Evolutionary conservation across 64 coral and sea anemone species (phyloP).

Genomic region (Orbicella faveolata): DNA sequence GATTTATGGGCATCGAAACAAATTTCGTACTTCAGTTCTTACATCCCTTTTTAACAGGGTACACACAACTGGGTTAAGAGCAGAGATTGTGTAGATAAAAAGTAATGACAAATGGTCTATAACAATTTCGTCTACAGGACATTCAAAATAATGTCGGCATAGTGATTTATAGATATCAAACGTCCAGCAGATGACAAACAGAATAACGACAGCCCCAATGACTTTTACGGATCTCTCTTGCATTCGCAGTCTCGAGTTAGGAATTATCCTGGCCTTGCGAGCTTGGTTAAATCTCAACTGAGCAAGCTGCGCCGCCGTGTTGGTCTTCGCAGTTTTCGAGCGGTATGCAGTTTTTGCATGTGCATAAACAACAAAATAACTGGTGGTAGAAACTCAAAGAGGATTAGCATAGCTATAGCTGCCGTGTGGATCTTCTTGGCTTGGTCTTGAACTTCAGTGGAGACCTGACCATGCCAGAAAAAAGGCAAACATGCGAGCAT

Average conservation of each 20-base stretch:
- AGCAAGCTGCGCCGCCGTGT: neutral
- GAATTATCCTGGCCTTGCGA: neutral
- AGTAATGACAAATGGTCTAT: neutral
- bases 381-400: constrained; percentile 44
- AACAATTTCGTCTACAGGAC: neutral
- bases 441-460: neutral
- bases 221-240: constrained; percentile 16
- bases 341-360: constrained; percentile 1
- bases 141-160: constrained; percentile 10
- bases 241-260: neutral
- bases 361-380: constrained; percentile 6
- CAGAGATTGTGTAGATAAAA: constrained; percentile 27
- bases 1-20: neutral
- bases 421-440: neutral
- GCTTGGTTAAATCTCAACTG: constrained; percentile 37
- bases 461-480: neutral
- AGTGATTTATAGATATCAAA: constrained; percentile 35
- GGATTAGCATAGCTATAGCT: neutral
- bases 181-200: constrained; percentile 22
- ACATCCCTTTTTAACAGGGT: constrained; percentile 30
- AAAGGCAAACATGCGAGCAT: neutral
- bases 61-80: constrained; percentile 38
- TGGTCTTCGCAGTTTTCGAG: constrained; percentile 1
- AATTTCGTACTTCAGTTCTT: neutral
- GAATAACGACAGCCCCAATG: neutral